These are phyloP conservation scores for Lutraria lutraria DNA, from an alignment of 2,888 invertebrate genomes.

Conservation along the genomic window DNA sequence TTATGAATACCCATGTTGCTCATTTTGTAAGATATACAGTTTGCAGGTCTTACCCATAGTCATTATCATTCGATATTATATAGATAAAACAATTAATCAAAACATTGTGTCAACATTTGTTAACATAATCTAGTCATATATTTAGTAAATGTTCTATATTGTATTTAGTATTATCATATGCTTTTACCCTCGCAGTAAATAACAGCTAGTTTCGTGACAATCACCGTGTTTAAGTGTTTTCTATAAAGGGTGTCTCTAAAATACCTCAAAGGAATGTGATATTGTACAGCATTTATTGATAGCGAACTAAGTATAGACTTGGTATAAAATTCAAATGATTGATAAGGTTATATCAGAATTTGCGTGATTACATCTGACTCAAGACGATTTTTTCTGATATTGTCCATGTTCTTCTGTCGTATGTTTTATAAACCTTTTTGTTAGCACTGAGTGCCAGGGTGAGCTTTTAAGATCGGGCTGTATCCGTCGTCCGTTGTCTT, in stretches of 20 bases:
- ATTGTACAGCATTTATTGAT: background rate
- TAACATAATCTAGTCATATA: conserved; percentile 28
- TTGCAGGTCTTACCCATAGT: background rate
- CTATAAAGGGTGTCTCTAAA: background rate
- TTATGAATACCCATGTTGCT: background rate
- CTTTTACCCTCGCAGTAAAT: conserved; percentile 40
- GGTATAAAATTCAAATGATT: no score
- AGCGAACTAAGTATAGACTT: no score
- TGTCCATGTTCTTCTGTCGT: no score
- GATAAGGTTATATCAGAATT: no score
- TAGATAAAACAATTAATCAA: conserved; percentile 37
- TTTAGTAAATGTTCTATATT: conserved; percentile 42
- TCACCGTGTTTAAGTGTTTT: conserved; percentile 16
- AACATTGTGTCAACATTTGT: conserved; percentile 34
- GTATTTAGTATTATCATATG: conserved; percentile 43
- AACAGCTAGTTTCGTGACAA: conserved; percentile 28
- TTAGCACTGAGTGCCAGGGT: no score
- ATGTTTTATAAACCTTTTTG: no score
- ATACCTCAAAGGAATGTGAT: background rate
- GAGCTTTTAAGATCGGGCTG: no score
- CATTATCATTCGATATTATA: conserved; percentile 32
- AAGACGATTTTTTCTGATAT: no score
- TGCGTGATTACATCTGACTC: no score
- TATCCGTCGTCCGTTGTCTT: no score
- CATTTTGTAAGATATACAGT: conserved; percentile 33